Evolutionary conservation across 37 sponge, comb jelly and placozoan species (phyloP), one percentile per base, ranked within the genome.

Genomic region (Amphimedon queenslandica): DNA sequence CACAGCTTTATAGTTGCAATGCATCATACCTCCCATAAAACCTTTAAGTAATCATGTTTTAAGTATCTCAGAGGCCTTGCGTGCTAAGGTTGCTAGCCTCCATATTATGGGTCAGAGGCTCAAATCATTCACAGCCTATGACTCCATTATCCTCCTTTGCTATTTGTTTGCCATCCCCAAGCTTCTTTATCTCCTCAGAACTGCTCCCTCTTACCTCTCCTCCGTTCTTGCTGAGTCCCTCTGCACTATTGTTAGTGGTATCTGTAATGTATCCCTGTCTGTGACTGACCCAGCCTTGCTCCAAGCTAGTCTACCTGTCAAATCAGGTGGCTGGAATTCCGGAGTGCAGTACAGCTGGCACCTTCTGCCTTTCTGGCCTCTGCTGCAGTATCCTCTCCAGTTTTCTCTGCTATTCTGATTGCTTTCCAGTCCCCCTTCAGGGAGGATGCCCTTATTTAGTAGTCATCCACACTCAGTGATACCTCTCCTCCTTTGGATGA

Each of bases 351-450:
- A 29, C 55, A 76, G 25, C 72, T 83, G 58, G 77, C 67, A 70
- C 72, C 78, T 11, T 72, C 84, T 65, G 78, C 78, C 68, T 84
- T 71, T 38, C 29, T 84, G 66, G 72, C 84, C 18, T 84, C 84
- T 6, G 68, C 68, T 77, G 67, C 63, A 77, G 66, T n/a, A n/a
- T n/a, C n/a, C n/a, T n/a, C n/a, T n/a, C n/a, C n/a, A n/a, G n/a
- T n/a, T n/a, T n/a, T 60, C 43, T 57, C 68, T 55, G 64, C 73
- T 16, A 37, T 51, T 33, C 78, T 84, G 21, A 57, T 66, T 37
- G 38, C 11, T 30, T 40, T 36, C 23, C 55, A 77, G 30, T 55
- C 72, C 13, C 78, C 84, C 18, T 32, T 77, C n/a, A 33, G 35
- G 30, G 58, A 53, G 4, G 5, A 13, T 3, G 61, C 79, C 25